phyloP scores from a whole-genome alignment of 37 sponge, comb jelly and placozoan genomes.

The Dysidea cf. avara region DNA sequence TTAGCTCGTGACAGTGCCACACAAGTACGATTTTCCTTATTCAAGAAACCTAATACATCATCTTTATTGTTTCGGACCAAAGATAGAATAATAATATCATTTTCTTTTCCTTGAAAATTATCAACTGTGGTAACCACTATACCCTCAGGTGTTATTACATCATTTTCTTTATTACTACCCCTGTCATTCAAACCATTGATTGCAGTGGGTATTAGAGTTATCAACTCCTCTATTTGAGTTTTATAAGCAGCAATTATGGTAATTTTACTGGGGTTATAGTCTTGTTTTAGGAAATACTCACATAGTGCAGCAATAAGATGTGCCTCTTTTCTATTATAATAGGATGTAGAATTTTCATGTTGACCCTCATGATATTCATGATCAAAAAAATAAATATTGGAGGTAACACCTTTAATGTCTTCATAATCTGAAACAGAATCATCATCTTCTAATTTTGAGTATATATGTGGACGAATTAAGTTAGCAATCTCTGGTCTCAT shows the following conservation, averaged over 20 bases:
- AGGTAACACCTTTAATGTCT: constrained; percentile 62
- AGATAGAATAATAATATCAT: too few relatives aligned
- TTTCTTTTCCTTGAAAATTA: too few relatives aligned
- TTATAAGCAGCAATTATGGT: constrained; percentile 88
- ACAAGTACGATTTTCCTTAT: too few relatives aligned
- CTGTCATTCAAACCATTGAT: constrained; percentile 82
- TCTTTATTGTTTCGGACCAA: constrained; percentile 79
- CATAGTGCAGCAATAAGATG: constrained; percentile 63
- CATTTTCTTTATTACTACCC: constrained; percentile 96
- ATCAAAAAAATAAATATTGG: constrained; percentile 64
- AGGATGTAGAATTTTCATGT: constrained; percentile 40
- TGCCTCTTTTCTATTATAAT: constrained; percentile 75
- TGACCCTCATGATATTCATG: constrained; percentile 54
- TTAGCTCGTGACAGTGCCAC: too few relatives aligned
- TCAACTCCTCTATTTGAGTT: constrained; percentile 79
- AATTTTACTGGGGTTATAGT: constrained; percentile 54
- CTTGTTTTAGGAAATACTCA: constrained; percentile 75
- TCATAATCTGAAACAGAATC: constrained; percentile 40
- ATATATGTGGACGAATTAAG: constrained; percentile 75
- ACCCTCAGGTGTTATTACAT: constrained; percentile 80
- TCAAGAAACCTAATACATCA: constrained; percentile 77
- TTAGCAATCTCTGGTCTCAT: constrained; percentile 90
- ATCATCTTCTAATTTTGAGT: constrained; percentile 39
- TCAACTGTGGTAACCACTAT: too few relatives aligned
- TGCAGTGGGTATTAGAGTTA: constrained; percentile 47